A percentile compares a stretch with the other conserved stretches of the same genome.
Evolutionary conservation across 2,797 vertebrate genomes (phyloP).

Genomic region (Arnoldichthys spilopterus): DNA sequence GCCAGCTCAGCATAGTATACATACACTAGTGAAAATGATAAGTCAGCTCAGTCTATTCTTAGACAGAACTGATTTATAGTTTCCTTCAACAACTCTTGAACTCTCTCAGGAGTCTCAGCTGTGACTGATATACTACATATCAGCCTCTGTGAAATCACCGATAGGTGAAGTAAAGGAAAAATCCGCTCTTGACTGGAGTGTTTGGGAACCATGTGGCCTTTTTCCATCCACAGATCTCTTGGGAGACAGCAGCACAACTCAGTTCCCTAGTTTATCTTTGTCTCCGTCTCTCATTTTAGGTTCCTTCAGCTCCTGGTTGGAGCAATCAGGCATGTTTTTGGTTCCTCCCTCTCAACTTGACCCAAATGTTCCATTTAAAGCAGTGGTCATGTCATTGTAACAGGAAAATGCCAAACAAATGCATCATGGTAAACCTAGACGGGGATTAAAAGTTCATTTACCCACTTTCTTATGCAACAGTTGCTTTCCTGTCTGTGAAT

Average conservation of each 20-base stretch:
- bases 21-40: not conserved
- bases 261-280: conserved; percentile 49
- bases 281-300: conserved; percentile 46
- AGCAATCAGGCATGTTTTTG: not conserved
- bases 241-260: conserved; percentile 55
- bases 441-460: not conserved
- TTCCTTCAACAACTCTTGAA: conserved; percentile 52
- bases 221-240: conserved; percentile 63
- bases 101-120: conserved; percentile 60
- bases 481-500: not conserved
- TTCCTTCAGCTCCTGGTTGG: not conserved
- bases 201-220: conserved; percentile 74
- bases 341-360: not conserved
- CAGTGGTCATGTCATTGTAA: not conserved
- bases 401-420: conserved; percentile 18
- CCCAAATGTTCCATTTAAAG: not conserved
- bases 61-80: conserved; percentile 21
- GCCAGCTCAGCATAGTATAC: conserved; percentile 7
- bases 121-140: conserved; percentile 58
- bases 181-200: conserved; percentile 35
- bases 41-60: conserved; percentile 14
- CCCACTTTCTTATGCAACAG: not conserved
- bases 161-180: conserved; percentile 62
- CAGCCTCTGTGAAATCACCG: conserved; percentile 30
- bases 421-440: not conserved